A percentile compares a stretch with the other conserved stretches of the same genome.
Evolutionary conservation across 1,140 invertebrate genomes (phyloP).

Genomic region (Portunus trituberculatus): DNA sequence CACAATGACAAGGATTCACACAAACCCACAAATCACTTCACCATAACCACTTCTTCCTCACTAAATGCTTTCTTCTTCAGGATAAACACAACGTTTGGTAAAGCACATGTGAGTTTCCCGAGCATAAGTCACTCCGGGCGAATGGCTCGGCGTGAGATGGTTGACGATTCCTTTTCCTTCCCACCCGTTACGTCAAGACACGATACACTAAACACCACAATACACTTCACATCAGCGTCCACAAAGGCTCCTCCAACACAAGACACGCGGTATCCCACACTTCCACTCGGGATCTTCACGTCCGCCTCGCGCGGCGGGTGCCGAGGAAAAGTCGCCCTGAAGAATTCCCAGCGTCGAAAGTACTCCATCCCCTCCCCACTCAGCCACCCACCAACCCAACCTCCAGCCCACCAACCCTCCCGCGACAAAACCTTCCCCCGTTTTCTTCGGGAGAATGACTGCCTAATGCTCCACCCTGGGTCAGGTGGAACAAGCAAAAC

Average conservation of each 20-base stretch:
- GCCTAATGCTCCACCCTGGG: not conserved
- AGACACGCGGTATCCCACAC: constrained; percentile 27
- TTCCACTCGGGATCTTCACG: constrained; percentile 10
- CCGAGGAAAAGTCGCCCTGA: constrained; percentile 59
- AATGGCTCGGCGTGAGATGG: not conserved
- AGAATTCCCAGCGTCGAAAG: constrained; percentile 62
- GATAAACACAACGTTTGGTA: not conserved
- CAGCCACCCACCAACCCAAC: not conserved
- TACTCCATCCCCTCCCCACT: constrained; percentile 31
- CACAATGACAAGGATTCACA: not conserved
- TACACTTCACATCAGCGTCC: not conserved
- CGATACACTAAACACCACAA: not conserved
- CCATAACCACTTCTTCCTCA: not conserved
- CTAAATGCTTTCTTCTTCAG: not conserved
- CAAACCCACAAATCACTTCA: not conserved
- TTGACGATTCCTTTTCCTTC: not conserved
- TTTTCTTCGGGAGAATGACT: constrained; percentile 48
- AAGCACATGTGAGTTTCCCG: not conserved
- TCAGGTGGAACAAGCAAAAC: not conserved
- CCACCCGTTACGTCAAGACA: not conserved
- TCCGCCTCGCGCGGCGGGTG: constrained; percentile 52
- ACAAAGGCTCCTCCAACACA: not conserved
- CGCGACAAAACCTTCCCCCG: constrained; percentile 25
- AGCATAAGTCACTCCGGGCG: not conserved
- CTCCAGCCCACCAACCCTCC: not conserved